phyloP scores from a whole-genome alignment of 1,140 invertebrate genomes.

The Frieseomelitta varia region DNA sequence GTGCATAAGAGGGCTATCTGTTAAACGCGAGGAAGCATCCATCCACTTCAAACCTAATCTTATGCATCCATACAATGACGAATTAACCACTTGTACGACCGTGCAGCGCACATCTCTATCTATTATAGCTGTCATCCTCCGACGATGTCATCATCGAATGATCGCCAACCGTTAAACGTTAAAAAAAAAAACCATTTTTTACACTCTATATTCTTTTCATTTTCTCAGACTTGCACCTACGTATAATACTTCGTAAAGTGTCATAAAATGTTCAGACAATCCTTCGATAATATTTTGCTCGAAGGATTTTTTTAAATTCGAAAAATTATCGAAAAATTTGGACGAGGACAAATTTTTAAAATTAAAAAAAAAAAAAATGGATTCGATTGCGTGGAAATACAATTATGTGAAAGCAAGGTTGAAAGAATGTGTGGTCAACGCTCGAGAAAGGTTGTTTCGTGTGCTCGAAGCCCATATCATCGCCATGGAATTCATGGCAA shows the following conservation, averaged over 20 bases:
- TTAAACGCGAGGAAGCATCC: background rate
- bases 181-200: too few species aligned
- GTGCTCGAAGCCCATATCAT: too few species aligned
- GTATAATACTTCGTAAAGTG: too few species aligned
- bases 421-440: too few species aligned
- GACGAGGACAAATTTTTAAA: background rate
- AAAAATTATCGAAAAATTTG: background rate
- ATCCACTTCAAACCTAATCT: conserved; percentile 1
- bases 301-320: background rate
- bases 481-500: too few species aligned
- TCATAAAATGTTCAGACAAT: too few species aligned
- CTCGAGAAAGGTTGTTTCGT: too few species aligned
- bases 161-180: background rate
- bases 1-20: background rate
- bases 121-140: background rate
- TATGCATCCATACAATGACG: background rate
- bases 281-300: background rate
- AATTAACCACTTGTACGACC: background rate
- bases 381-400: too few species aligned
- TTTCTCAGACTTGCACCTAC: too few species aligned
- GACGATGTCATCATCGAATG: background rate
- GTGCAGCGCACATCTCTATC: background rate
- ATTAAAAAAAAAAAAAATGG: too few species aligned
- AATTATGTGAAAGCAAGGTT: too few species aligned
- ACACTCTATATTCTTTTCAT: too few species aligned